These are phyloP conservation scores for Drosophila basisetae DNA, from an alignment of 2,888 invertebrate genomes.

Conservation along the genomic window DNA sequence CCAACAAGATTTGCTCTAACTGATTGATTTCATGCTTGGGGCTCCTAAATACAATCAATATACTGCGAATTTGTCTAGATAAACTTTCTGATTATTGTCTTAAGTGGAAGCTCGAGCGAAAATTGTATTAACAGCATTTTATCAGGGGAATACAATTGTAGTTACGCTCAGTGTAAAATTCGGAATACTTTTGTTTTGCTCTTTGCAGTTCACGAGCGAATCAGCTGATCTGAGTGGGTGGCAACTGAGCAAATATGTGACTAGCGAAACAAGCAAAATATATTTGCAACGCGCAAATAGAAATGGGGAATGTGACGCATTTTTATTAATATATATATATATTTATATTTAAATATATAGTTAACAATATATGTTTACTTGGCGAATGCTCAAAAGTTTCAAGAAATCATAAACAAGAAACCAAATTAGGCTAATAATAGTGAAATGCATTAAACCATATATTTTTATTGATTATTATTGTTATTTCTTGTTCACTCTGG, in stretches of 20 bases:
- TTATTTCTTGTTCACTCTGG: background rate
- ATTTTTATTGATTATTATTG: background rate
- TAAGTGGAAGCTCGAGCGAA: background rate
- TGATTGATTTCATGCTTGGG: background rate
- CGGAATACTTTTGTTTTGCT: background rate
- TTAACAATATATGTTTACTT: background rate
- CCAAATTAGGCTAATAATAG: background rate
- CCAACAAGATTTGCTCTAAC: background rate
- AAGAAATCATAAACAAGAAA: background rate
- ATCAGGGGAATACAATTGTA: background rate
- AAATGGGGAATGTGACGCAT: background rate
- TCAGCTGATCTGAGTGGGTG: slow-evolving; percentile 32
- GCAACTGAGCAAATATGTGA: slow-evolving; percentile 9
- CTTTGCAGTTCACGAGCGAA: slow-evolving; percentile 3
- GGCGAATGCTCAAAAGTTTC: background rate
- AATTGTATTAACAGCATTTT: background rate
- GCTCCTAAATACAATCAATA: background rate
- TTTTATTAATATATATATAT: background rate
- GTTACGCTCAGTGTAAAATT: background rate
- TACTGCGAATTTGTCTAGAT: background rate
- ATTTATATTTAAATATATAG: background rate
- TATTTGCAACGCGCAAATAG: background rate
- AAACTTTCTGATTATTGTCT: background rate
- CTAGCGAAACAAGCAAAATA: background rate
- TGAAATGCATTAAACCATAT: background rate